Conservation (phyloP, 2,797 vertebrate species). For the Clamator glandarius region DNA sequence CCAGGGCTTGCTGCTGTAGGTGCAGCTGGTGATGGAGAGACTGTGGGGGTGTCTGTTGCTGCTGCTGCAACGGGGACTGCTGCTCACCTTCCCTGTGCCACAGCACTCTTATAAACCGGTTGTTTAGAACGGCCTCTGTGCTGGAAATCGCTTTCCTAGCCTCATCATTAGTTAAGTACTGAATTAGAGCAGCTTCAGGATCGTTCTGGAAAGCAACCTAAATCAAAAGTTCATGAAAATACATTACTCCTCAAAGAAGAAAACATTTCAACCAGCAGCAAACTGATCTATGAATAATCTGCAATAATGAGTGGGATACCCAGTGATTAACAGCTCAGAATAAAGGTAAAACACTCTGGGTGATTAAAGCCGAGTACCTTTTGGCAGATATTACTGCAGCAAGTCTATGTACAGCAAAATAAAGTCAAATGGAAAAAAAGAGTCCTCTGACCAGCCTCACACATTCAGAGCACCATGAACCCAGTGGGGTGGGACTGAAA, state of each 20-base stretch:
- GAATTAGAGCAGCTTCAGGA: constrained; percentile 93
- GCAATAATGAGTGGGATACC: not conserved
- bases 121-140: constrained; percentile 93
- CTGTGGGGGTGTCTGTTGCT: constrained; percentile 58
- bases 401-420: not conserved
- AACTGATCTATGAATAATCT: not conserved
- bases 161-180: constrained; percentile 93
- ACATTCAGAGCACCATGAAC: not conserved
- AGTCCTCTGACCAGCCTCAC: not conserved
- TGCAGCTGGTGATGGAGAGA: constrained; percentile 75
- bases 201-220: constrained; percentile 96
- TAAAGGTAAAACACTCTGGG: not conserved
- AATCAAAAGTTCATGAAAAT: not conserved
- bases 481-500: not conserved
- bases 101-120: constrained; percentile 93
- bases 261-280: not conserved
- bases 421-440: too few relatives aligned
- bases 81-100: constrained; percentile 92
- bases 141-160: constrained; percentile 94
- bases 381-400: not conserved
- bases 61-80: constrained; percentile 70
- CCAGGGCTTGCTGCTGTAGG: constrained; percentile 71
- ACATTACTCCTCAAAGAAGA: not conserved
- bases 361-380: not conserved
- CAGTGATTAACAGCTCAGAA: not conserved